A percentile compares a stretch with the other conserved stretches of the same genome.
These are phyloP conservation scores for Yponomeuta plumbellus DNA, from an alignment of 2,888 invertebrate species.

Conservation along the genomic window DNA sequence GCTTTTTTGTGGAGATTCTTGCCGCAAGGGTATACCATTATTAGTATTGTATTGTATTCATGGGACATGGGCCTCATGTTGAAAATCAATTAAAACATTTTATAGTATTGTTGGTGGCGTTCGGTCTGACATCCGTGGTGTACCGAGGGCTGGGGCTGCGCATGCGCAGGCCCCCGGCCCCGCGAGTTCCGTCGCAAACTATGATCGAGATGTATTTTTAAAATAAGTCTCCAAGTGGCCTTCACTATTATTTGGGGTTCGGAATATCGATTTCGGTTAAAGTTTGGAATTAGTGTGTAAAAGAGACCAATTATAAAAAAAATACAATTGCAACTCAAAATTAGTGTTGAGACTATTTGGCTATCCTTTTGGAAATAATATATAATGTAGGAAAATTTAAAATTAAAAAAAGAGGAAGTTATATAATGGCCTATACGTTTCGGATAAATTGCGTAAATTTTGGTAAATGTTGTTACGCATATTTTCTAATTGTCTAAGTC, in stretches of 20 bases:
- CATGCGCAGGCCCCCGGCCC: conserved; percentile 10
- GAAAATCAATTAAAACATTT: too few relatives aligned
- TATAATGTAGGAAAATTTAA: conserved; percentile 52
- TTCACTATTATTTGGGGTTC: conserved; percentile 70
- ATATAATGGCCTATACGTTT: conserved; percentile 73
- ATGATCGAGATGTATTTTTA: conserved; percentile 54
- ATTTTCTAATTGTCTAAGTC: conserved; percentile 77
- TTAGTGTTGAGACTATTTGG: conserved; percentile 71
- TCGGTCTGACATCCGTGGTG: conserved; percentile 38
- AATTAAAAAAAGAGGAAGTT: conserved; percentile 46
- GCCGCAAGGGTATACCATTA: conserved; percentile 73
- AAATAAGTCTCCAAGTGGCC: conserved; percentile 74
- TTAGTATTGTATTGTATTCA: conserved; percentile 28
- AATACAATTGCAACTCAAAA: conserved; percentile 66
- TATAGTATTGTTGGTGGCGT: conserved; percentile 61
- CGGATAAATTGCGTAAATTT: conserved; percentile 72
- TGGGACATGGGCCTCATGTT: too few relatives aligned
- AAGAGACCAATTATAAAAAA: conserved; percentile 63
- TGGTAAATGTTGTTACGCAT: conserved; percentile 76
- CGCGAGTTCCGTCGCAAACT: conserved; percentile 57
- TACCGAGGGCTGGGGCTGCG: conserved; percentile 27
- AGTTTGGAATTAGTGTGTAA: conserved; percentile 72
- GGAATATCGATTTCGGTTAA: conserved; percentile 67
- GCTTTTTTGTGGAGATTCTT: conserved; percentile 51
- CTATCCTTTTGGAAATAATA: conserved; percentile 73